These are phyloP conservation scores for Drymodes brunneopygia DNA, from an alignment of 2,113 vertebrate genomes.

Conservation along the genomic window DNA sequence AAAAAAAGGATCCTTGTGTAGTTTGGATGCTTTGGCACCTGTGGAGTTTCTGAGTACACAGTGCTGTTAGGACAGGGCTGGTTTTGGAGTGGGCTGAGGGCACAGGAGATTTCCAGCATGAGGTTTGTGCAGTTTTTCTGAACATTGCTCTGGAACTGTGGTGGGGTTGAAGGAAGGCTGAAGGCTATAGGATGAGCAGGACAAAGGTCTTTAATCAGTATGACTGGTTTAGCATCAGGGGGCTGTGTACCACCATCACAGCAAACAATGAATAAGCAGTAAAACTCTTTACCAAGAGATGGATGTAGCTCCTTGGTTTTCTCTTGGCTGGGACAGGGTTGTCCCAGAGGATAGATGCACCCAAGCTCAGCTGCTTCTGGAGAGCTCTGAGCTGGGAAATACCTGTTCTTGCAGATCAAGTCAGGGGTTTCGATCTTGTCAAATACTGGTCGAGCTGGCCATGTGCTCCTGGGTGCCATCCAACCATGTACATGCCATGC, in stretches of 20 bases:
- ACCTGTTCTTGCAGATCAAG: neutral
- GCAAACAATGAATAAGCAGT: neutral
- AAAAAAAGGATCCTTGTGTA: neutral
- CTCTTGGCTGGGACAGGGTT: neutral
- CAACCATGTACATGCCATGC: rapidly evolving
- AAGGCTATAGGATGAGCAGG: neutral
- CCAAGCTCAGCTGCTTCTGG: neutral
- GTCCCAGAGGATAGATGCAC: neutral
- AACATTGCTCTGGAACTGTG: rapidly evolving
- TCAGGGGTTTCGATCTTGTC: neutral
- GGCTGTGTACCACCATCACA: neutral
- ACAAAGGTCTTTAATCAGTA: neutral
- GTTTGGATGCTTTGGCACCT: neutral
- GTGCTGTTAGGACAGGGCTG: neutral
- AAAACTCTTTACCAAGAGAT: neutral
- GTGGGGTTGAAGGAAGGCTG: neutral
- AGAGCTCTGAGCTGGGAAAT: neutral
- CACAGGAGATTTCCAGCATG: neutral
- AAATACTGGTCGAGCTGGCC: neutral
- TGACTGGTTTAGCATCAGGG: neutral
- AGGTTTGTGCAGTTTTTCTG: rapidly evolving
- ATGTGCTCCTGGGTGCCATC: neutral
- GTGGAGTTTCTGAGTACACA: rapidly evolving
- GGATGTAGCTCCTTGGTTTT: neutral
- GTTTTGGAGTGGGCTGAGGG: neutral